Evolutionary conservation across 2,797 vertebrate genomes (phyloP).

Genomic region (Chaunax sp.): DNA sequence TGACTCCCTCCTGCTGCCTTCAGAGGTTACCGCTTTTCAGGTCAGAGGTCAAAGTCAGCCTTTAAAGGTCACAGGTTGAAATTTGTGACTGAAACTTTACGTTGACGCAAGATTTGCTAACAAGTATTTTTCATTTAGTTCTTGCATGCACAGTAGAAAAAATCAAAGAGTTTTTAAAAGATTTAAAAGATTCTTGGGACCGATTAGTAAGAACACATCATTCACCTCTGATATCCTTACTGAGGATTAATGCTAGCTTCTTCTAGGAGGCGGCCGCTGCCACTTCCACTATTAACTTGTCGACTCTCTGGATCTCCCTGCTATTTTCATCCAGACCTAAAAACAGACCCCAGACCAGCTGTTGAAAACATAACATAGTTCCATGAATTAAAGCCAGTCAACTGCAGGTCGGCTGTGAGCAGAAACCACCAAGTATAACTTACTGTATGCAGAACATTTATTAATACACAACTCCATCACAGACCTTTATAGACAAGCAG

Average conservation of each 20-base stretch:
- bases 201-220: not conserved
- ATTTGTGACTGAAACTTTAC: not conserved
- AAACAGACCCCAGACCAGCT: slow-evolving; percentile 71
- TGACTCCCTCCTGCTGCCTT: slow-evolving; percentile 83
- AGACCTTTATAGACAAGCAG: slow-evolving; percentile 52
- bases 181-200: not conserved
- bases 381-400: slow-evolving; percentile 19
- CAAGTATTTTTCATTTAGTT: not conserved
- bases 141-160: too few species aligned
- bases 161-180: too few species aligned
- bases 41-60: slow-evolving; percentile 68
- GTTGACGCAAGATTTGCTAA: not conserved
- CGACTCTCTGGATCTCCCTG: slow-evolving; percentile 1
- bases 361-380: slow-evolving; percentile 33
- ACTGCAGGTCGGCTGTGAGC: slow-evolving; percentile 28
- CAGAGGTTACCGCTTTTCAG: slow-evolving; percentile 87
- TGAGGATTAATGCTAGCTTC: not conserved
- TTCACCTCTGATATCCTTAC: not conserved
- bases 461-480: slow-evolving; percentile 41
- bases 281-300: not conserved
- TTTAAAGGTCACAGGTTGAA: not conserved
- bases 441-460: slow-evolving; percentile 42
- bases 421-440: slow-evolving; percentile 40
- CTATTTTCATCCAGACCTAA: slow-evolving; percentile 70
- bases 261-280: not conserved